Percentiles rank a stretch among this genome's conserved stretches.
These are phyloP conservation scores for Heteromurus nitidus DNA, from an alignment of 2,888 invertebrate genomes.

Conservation along the genomic window DNA sequence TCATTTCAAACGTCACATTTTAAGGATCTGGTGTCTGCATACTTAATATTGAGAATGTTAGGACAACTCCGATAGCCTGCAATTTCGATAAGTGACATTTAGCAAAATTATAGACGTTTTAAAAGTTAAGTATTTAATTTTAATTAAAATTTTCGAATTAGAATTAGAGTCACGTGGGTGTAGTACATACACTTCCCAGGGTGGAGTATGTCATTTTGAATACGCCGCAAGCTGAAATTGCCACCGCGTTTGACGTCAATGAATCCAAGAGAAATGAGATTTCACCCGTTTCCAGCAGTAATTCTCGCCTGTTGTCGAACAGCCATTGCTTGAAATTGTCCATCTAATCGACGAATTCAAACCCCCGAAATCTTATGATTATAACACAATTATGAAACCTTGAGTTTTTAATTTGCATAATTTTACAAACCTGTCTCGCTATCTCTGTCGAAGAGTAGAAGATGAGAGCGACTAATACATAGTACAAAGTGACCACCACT, in stretches of 20 bases:
- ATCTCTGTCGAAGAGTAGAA: background rate
- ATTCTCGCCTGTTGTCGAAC: background rate
- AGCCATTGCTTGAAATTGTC: slow-evolving; percentile 1
- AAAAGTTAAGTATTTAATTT: background rate
- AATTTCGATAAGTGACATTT: background rate
- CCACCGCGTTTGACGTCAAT: background rate
- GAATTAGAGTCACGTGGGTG: background rate
- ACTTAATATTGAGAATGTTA: slow-evolving; percentile 1
- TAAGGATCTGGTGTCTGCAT: too few relatives aligned
- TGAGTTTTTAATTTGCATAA: too few relatives aligned
- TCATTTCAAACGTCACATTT: too few relatives aligned
- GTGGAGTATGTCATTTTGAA: background rate
- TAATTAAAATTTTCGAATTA: background rate
- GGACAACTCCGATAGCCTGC: background rate
- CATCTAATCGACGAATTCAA: too few relatives aligned
- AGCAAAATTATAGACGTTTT: background rate
- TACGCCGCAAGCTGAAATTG: background rate
- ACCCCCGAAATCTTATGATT: too few relatives aligned
- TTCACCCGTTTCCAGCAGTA: background rate
- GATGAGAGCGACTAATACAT: background rate
- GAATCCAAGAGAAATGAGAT: background rate
- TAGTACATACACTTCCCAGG: background rate
- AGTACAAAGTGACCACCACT: background rate
- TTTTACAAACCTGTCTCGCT: background rate
- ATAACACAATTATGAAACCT: too few relatives aligned